phyloP scores from a whole-genome alignment of 2,797 vertebrate species.

The Myotis daubentonii region DNA sequence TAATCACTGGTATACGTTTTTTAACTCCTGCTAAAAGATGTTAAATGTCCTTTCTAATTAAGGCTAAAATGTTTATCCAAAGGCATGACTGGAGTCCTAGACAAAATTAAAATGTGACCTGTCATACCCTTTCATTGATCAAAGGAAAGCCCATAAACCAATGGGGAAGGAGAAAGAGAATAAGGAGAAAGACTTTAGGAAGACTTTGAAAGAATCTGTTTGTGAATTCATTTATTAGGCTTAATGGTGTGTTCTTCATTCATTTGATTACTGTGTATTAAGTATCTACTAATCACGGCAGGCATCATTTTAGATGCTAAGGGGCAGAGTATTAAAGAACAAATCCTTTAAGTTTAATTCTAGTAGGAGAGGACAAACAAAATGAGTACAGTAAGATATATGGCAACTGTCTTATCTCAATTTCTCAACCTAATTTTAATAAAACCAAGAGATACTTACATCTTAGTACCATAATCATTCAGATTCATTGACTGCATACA shows the following conservation, averaged over 20 bases:
- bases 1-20: neutral
- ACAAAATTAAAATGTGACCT: constrained; percentile 42
- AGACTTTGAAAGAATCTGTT: neutral
- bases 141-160: neutral
- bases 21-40: neutral
- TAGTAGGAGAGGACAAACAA: neutral
- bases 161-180: neutral
- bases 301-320: neutral
- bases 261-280: neutral
- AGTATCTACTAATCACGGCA: neutral
- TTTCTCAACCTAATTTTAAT: neutral
- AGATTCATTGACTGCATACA: neutral
- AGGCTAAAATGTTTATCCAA: constrained; percentile 4
- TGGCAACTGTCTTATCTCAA: neutral
- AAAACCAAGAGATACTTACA: neutral
- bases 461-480: neutral
- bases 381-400: neutral
- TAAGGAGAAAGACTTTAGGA: neutral
- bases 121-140: neutral
- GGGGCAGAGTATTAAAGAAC: neutral
- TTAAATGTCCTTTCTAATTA: neutral
- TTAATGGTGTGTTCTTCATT: neutral
- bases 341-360: neutral
- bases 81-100: neutral
- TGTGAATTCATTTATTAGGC: neutral